Percentiles rank a stretch among this genome's conserved stretches.
phyloP scores from a whole-genome alignment of 2,113 vertebrate species.

The Varanus salvator region DNA sequence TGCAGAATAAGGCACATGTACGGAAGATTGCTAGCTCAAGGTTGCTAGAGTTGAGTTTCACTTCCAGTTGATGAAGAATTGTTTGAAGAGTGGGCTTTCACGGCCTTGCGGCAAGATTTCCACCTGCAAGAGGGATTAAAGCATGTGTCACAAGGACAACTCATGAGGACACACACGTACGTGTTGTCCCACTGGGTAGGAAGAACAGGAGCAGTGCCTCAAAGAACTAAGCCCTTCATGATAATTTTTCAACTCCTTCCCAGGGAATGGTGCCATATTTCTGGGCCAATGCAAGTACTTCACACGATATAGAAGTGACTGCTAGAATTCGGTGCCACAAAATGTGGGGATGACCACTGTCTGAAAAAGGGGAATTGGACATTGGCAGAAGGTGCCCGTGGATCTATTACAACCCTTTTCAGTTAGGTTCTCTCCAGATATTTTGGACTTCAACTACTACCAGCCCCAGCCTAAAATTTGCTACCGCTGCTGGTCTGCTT shows the following conservation, averaged over 20 bases:
- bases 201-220: not conserved
- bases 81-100: constrained; percentile 91
- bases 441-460: not conserved
- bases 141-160: not conserved
- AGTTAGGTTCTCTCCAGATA: not conserved
- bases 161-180: not conserved
- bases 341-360: too few species aligned
- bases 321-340: too few species aligned
- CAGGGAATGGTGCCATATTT: not conserved
- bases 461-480: too few species aligned
- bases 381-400: too few species aligned
- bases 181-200: not conserved
- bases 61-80: constrained; percentile 91
- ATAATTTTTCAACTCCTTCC: not conserved
- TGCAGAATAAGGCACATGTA: not conserved
- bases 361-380: too few species aligned
- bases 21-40: not conserved
- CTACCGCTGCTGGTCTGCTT: too few species aligned
- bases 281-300: not conserved
- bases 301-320: too few species aligned
- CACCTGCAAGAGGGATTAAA: constrained; percentile 75
- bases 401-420: too few species aligned
- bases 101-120: constrained; percentile 90
- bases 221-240: not conserved
- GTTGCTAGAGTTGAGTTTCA: constrained; percentile 46